Evolutionary conservation across 2,888 invertebrate genomes (phyloP).

Genomic region (Pterostichus madidus): DNA sequence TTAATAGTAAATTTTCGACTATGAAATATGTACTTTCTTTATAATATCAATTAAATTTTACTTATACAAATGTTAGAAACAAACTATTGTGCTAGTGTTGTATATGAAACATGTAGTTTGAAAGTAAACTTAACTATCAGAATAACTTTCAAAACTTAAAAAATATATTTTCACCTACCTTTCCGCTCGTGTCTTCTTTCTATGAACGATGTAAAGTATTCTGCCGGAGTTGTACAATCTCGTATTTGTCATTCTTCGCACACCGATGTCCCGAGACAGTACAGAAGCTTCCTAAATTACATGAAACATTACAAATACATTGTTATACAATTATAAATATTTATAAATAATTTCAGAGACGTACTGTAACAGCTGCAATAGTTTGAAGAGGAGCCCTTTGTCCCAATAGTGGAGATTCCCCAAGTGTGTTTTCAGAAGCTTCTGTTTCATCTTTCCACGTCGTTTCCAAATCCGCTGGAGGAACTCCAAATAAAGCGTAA

Average conservation of each 20-base stretch:
- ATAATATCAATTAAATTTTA: neutral
- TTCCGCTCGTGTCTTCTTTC: conserved; percentile 84
- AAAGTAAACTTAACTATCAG: too few relatives aligned
- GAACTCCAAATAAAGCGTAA: conserved; percentile 88
- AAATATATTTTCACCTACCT: conserved; percentile 76
- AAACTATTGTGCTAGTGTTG: too few relatives aligned
- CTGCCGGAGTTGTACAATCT: conserved; percentile 89
- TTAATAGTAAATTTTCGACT: too few relatives aligned
- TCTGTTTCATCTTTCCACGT: conserved; percentile 85
- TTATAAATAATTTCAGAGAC: conserved; percentile 69
- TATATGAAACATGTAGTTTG: too few relatives aligned
- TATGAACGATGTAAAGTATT: conserved; percentile 87
- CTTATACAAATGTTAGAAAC: neutral
- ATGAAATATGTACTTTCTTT: too few relatives aligned
- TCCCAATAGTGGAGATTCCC: conserved; percentile 77
- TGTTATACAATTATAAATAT: conserved; percentile 9
- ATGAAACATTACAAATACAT: too few relatives aligned
- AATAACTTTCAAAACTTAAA: neutral
- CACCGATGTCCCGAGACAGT: conserved; percentile 83
- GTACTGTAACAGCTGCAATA: conserved; percentile 82
- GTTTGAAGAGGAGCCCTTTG: conserved; percentile 78
- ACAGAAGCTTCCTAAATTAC: conserved; percentile 82
- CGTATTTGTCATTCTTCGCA: conserved; percentile 84
- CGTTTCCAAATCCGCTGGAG: conserved; percentile 85
- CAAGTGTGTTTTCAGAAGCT: conserved; percentile 73